phyloP scores from a whole-genome alignment of 2,888 invertebrate genomes.

The Lasioglossum lativentre region DNA sequence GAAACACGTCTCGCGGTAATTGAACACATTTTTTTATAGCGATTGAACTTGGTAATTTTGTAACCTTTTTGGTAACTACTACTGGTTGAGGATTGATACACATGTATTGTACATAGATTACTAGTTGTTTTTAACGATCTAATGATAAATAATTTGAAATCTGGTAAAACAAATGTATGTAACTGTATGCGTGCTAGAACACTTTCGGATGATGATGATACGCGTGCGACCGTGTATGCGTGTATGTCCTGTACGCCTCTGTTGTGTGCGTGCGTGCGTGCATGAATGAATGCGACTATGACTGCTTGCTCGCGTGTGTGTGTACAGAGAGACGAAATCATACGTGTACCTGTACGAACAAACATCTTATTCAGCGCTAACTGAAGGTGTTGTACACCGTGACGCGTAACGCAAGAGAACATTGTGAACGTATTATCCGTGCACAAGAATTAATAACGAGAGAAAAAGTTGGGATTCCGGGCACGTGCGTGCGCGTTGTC shows the following conservation, averaged over 20 bases:
- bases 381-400: slow-evolving; percentile 44
- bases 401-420: slow-evolving; percentile 34
- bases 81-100: slow-evolving; percentile 80
- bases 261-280: slow-evolving; percentile 10
- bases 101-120: slow-evolving; percentile 78
- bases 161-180: slow-evolving; percentile 48
- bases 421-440: slow-evolving; percentile 10
- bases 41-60: slow-evolving; percentile 78
- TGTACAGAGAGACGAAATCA: slow-evolving; percentile 30
- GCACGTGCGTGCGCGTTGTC: slow-evolving; percentile 22
- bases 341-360: slow-evolving; percentile 34
- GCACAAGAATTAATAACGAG: slow-evolving; percentile 26
- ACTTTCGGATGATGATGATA: slow-evolving; percentile 27
- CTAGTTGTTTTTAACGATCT: slow-evolving; percentile 80
- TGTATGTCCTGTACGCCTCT: slow-evolving; percentile 28
- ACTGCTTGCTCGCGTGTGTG: slow-evolving; percentile 23
- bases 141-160: slow-evolving; percentile 76
- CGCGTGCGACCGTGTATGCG: slow-evolving; percentile 12
- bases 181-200: slow-evolving; percentile 45
- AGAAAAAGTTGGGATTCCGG: slow-evolving; percentile 24
- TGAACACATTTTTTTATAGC: slow-evolving; percentile 76
- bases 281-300: background rate
- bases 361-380: slow-evolving; percentile 41
- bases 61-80: slow-evolving; percentile 76
- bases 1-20: slow-evolving; percentile 72